Conservation (phyloP, 1,140 invertebrate genomes). For the Littorina saxatilis region DNA sequence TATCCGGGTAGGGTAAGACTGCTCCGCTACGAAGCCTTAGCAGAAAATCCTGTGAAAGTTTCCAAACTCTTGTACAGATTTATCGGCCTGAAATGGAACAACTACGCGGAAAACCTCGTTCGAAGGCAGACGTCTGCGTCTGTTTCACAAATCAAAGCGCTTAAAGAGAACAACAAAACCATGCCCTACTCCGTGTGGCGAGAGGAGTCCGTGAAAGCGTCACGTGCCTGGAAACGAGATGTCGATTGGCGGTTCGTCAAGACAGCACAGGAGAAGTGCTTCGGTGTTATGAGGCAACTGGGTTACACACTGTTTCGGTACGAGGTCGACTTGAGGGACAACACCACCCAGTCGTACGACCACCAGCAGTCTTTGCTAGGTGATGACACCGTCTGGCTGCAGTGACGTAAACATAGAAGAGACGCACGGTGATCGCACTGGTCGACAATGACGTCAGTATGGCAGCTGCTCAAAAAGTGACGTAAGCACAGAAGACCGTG, state of each 20-base stretch:
- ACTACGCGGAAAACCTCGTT: not conserved
- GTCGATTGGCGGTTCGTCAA: not conserved
- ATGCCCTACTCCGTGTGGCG: not conserved
- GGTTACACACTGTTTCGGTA: not conserved
- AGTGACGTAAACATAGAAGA: no score
- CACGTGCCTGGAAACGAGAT: not conserved
- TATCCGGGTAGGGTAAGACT: not conserved
- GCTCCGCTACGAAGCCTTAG: not conserved
- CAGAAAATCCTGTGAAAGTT: not conserved
- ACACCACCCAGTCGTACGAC: not conserved
- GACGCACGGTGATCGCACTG: no score
- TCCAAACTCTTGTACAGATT: not conserved
- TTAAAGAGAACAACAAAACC: not conserved
- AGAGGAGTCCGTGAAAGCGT: not conserved
- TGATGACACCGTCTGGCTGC: not conserved
- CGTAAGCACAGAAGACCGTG: no score
- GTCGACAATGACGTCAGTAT: no score
- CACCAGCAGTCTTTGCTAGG: not conserved
- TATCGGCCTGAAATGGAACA: not conserved
- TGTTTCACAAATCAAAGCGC: no score
- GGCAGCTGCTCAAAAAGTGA: no score
- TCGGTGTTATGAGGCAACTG: not conserved
- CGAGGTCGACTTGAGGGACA: conserved; percentile 3
- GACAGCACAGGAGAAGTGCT: not conserved
- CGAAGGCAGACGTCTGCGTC: not conserved